phyloP scores from a whole-genome alignment of 2,113 vertebrate species.

The Lepus americanus region DNA sequence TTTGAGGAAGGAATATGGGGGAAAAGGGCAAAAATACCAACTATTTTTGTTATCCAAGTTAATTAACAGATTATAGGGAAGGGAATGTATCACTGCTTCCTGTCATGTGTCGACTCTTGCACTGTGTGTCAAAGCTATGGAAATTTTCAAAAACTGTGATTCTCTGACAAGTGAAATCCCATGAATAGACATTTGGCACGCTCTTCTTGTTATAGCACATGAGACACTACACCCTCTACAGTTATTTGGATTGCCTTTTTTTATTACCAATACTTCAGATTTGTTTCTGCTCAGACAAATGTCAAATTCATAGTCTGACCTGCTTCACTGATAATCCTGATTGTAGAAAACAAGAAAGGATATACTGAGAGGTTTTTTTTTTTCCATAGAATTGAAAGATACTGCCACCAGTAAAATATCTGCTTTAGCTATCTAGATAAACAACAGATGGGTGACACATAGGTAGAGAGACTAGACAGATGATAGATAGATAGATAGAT shows the following conservation, averaged over 20 bases:
- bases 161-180: background rate
- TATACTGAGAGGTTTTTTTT: background rate
- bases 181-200: background rate
- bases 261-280: background rate
- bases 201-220: background rate
- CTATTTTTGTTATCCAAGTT: background rate
- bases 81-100: background rate
- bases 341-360: background rate
- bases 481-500: background rate
- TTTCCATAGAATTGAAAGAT: background rate
- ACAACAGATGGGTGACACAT: background rate
- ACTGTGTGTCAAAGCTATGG: background rate
- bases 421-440: background rate
- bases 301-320: background rate
- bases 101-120: background rate
- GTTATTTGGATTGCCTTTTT: background rate
- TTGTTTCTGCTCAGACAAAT: background rate
- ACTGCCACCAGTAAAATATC: background rate
- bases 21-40: background rate
- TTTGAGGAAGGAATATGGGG: slow-evolving; percentile 10
- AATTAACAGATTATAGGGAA: background rate
- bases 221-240: background rate
- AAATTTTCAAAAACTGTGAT: background rate
- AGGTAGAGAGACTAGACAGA: background rate
- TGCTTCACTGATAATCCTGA: background rate